A percentile compares a stretch with the other conserved stretches of the same genome.
These are phyloP conservation scores for Therioaphis trifolii DNA, from an alignment of 2,888 invertebrate genomes.

Conservation along the genomic window DNA sequence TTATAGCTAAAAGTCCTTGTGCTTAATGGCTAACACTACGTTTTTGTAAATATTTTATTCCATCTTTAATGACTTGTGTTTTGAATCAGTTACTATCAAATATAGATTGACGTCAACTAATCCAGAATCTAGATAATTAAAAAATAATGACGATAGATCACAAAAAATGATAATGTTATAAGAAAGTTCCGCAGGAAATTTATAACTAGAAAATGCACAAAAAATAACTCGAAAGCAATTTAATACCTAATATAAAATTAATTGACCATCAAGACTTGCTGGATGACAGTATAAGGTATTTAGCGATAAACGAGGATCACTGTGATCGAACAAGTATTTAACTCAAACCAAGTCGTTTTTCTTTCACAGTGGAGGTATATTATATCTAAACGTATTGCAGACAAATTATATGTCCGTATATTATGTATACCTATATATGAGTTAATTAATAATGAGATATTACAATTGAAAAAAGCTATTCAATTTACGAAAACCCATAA, in stretches of 20 bases:
- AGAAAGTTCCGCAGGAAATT: neutral
- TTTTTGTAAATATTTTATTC: neutral
- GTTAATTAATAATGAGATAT: no score
- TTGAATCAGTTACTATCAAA: neutral
- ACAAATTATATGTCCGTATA: no score
- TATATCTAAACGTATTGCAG: no score
- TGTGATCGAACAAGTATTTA: constrained; percentile 6
- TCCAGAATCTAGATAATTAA: neutral
- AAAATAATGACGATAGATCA: no score
- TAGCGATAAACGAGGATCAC: neutral
- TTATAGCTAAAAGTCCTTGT: no score
- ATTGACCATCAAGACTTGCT: neutral
- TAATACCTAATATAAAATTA: neutral
- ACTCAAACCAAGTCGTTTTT: neutral
- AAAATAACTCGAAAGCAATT: neutral
- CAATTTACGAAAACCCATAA: no score
- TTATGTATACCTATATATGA: no score
- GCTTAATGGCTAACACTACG: no score
- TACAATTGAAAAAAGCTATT: no score
- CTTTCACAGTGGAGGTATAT: no score
- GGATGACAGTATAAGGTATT: neutral
- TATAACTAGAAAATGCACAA: neutral
- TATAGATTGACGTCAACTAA: neutral
- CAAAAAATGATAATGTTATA: no score
- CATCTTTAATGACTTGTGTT: neutral